A percentile compares a stretch with the other conserved stretches of the same genome.
These are phyloP conservation scores for Chaetorhynchus papuensis DNA, from an alignment of 2,113 vertebrate genomes.

Conservation along the genomic window DNA sequence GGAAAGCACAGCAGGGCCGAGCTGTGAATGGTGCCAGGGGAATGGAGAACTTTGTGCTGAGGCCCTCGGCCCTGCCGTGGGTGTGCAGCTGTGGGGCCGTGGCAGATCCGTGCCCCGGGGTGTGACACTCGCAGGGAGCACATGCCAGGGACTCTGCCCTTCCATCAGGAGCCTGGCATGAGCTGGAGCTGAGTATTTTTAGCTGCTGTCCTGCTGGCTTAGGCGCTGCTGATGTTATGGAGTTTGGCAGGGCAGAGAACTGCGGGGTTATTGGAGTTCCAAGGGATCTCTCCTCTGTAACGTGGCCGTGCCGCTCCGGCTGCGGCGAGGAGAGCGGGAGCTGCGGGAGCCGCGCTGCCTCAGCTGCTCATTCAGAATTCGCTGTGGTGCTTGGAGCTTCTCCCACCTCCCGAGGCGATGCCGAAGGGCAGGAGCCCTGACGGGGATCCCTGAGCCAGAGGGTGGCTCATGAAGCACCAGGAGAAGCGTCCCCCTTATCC, in stretches of 20 bases:
- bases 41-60: background rate
- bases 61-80: background rate
- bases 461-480: background rate
- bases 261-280: background rate
- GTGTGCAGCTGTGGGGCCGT: rapidly evolving
- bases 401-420: background rate
- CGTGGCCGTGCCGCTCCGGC: background rate
- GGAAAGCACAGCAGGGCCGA: background rate
- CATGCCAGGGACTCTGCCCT: background rate
- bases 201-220: slow-evolving; percentile 18
- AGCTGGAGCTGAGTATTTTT: background rate
- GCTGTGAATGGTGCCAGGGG: background rate
- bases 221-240: background rate
- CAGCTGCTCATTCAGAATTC: background rate
- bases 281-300: background rate
- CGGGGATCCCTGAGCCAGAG: background rate
- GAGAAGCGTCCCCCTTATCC: background rate
- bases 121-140: background rate
- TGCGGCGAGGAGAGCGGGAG: rapidly evolving
- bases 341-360: background rate
- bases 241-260: slow-evolving; percentile 1
- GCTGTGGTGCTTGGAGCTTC: background rate
- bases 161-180: background rate
- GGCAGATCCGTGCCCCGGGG: background rate
- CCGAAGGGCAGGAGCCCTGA: background rate